phyloP scores from a whole-genome alignment of 1,140 invertebrate genomes.

The Helicoverpa armigera region DNA sequence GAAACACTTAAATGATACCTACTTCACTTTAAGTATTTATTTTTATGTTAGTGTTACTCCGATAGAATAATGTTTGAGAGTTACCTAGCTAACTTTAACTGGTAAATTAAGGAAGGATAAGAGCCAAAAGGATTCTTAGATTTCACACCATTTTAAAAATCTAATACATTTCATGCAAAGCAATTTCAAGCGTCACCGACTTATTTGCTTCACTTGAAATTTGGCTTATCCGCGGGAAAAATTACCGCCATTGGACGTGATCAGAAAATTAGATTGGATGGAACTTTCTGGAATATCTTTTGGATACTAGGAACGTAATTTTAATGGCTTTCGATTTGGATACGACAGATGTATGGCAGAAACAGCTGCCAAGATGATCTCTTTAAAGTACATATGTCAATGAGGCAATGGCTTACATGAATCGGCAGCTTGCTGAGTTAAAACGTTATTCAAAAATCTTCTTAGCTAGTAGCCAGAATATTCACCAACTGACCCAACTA shows the following conservation, averaged over 20 bases:
- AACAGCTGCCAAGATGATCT: too few relatives aligned
- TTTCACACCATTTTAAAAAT: constrained; percentile 9
- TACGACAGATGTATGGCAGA: not conserved
- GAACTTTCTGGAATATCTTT: constrained; percentile 9
- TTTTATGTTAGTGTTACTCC: too few relatives aligned
- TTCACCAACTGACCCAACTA: too few relatives aligned
- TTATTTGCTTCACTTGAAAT: constrained; percentile 35
- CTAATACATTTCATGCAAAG: constrained; percentile 14
- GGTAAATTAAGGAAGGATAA: not conserved
- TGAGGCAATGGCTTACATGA: too few relatives aligned
- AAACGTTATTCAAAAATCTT: too few relatives aligned
- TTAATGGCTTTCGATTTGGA: not conserved
- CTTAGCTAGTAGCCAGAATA: too few relatives aligned
- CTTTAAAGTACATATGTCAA: too few relatives aligned
- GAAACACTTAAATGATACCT: too few relatives aligned
- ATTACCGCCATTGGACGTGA: constrained; percentile 26
- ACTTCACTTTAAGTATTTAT: too few relatives aligned
- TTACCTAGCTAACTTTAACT: not conserved
- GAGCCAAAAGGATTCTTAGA: not conserved
- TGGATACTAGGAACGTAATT: not conserved
- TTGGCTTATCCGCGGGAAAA: constrained; percentile 32
- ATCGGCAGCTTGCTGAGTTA: too few relatives aligned
- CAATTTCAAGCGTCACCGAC: constrained; percentile 33
- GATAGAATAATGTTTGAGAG: too few relatives aligned
- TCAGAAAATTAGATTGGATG: constrained; percentile 6